Conservation (phyloP, 2,888 invertebrate genomes). For the Oscheius myriophilus region DNA sequence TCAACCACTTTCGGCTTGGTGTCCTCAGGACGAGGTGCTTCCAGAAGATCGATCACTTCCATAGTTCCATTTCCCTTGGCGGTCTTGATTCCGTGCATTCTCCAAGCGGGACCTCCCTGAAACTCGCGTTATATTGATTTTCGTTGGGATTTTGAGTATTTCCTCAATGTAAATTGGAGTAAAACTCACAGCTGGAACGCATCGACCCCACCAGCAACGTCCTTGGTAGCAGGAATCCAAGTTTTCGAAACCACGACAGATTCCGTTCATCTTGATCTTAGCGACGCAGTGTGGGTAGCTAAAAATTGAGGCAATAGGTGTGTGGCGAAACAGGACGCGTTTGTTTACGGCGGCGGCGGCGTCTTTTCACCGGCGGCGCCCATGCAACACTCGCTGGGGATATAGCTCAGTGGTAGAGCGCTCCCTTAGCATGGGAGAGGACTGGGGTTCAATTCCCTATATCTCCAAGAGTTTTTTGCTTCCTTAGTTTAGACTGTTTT, state of each 20-base stretch:
- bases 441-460: slow-evolving; percentile 51
- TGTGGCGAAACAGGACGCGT: slow-evolving; percentile 65
- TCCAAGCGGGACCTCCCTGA: slow-evolving; percentile 40
- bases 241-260: slow-evolving; percentile 66
- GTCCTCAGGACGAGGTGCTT: slow-evolving; percentile 25
- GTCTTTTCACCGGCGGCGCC: too few relatives aligned
- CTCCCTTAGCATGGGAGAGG: slow-evolving; percentile 57
- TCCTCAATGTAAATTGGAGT: not conserved
- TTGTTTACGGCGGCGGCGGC: not conserved
- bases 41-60: not conserved
- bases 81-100: slow-evolving; percentile 46
- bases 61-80: slow-evolving; percentile 9
- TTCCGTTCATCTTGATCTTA: slow-evolving; percentile 53
- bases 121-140: not conserved
- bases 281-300: not conserved
- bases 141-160: not conserved
- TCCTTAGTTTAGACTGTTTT: too few relatives aligned
- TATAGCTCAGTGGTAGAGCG: slow-evolving; percentile 58
- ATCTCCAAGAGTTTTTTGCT: slow-evolving; percentile 30
- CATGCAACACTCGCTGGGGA: slow-evolving; percentile 28
- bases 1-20: slow-evolving; percentile 40
- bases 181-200: slow-evolving; percentile 41
- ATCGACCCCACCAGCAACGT: slow-evolving; percentile 60
- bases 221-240: slow-evolving; percentile 64
- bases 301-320: slow-evolving; percentile 33